Conservation (phyloP, 2,113 vertebrate species). For the Condylura cristata region DNA sequence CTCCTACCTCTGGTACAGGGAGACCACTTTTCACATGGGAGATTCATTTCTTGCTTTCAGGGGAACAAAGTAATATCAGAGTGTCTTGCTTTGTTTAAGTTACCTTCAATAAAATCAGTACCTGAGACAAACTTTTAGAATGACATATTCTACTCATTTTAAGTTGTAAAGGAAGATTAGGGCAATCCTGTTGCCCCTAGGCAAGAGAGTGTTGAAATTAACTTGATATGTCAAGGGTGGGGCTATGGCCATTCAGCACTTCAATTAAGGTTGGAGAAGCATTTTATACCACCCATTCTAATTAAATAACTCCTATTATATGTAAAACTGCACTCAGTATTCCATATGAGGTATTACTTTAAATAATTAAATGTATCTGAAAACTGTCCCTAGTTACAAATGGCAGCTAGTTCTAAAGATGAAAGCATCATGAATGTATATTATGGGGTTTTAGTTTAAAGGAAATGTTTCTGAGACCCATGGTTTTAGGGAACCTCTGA, state of each 20-base stretch:
- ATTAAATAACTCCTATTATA: not conserved
- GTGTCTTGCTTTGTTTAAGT: not conserved
- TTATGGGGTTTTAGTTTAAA: not conserved
- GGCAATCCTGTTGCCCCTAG: not conserved
- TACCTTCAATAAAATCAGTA: not conserved
- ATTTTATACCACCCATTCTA: not conserved
- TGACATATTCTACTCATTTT: not conserved
- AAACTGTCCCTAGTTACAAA: not conserved
- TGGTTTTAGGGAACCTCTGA: not conserved
- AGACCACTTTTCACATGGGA: not conserved
- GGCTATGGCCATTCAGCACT: not conserved
- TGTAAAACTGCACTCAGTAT: not conserved
- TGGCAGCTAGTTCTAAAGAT: not conserved
- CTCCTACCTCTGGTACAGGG: not conserved
- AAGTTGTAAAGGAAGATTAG: not conserved
- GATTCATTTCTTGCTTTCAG: not conserved
- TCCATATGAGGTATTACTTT: not conserved
- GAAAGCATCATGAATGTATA: not conserved
- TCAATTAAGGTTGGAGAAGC: not conserved
- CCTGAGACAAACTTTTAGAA: not conserved
- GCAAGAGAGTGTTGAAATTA: not conserved
- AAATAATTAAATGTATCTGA: not conserved
- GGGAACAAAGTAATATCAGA: not conserved
- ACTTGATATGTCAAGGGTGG: not conserved
- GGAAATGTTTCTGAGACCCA: not conserved